These are phyloP conservation scores for Monodelphis domestica DNA, from an alignment of 2,797 vertebrate genomes.

Conservation along the genomic window DNA sequence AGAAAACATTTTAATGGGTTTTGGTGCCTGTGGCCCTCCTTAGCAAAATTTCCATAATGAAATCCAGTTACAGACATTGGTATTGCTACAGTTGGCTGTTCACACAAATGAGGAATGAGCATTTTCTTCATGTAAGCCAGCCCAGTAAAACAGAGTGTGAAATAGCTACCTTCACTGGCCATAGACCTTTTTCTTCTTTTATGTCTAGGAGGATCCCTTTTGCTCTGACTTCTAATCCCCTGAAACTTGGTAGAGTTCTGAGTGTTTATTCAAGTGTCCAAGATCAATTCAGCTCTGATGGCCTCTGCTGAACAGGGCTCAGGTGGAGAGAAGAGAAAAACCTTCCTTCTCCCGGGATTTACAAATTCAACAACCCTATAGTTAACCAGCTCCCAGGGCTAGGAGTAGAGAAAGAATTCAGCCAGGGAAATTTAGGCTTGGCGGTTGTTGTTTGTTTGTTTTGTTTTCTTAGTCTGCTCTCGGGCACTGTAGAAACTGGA, in stretches of 20 bases:
- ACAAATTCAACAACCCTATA: neutral
- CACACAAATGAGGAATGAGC: slow-evolving; percentile 77
- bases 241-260: neutral
- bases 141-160: slow-evolving; percentile 64
- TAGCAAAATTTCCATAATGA: slow-evolving; percentile 86
- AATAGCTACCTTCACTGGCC: slow-evolving; percentile 47
- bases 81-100: slow-evolving; percentile 82
- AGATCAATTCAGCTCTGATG: slow-evolving; percentile 14
- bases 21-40: slow-evolving; percentile 85
- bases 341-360: neutral
- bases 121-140: slow-evolving; percentile 70
- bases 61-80: slow-evolving; percentile 85
- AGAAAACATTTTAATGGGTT: slow-evolving; percentile 88
- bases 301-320: slow-evolving; percentile 24
- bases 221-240: neutral
- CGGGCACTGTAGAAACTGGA: neutral
- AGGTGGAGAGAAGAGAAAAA: neutral
- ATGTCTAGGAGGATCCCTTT: slow-evolving; percentile 22
- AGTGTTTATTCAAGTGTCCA: neutral
- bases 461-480: neutral
- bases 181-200: neutral
- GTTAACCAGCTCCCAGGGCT: accelerated
- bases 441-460: neutral
- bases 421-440: neutral
- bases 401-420: neutral